These are phyloP conservation scores for Heliconius nattereri DNA, from an alignment of 1,140 invertebrate genomes.

Conservation along the genomic window DNA sequence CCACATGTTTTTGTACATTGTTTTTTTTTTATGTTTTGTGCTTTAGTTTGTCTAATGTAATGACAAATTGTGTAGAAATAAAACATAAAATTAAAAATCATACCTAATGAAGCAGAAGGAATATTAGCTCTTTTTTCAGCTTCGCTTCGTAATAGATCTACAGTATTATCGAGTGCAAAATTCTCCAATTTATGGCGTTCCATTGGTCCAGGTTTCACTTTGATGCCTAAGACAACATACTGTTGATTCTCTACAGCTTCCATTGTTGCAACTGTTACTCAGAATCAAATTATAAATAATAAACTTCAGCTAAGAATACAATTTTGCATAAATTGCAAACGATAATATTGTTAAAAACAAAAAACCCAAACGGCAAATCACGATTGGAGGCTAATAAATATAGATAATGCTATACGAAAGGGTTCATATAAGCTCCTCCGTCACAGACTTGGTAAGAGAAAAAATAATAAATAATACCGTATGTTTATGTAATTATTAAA, in stretches of 20 bases:
- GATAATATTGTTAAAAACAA: not conserved
- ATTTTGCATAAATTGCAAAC: not conserved
- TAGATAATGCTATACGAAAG: not conserved
- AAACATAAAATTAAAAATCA: not conserved
- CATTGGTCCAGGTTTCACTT: slow-evolving; percentile 73
- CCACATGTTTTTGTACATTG: no score
- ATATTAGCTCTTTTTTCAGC: slow-evolving; percentile 69
- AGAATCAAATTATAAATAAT: not conserved
- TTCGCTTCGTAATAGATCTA: slow-evolving; percentile 59
- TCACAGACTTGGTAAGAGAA: no score
- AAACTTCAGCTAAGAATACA: not conserved
- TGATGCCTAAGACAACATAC: slow-evolving; percentile 70
- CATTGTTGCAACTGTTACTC: slow-evolving; percentile 28
- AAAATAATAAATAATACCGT: no score
- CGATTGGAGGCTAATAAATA: not conserved
- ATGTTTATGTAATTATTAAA: no score
- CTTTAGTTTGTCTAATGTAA: no score
- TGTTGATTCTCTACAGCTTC: slow-evolving; percentile 53
- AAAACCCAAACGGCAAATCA: slow-evolving; percentile 1
- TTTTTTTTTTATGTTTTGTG: no score
- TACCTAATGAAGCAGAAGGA: slow-evolving; percentile 68
- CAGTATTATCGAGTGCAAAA: slow-evolving; percentile 66
- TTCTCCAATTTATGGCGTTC: slow-evolving; percentile 71
- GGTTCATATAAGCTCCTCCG: not conserved
- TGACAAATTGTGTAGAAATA: no score